Evolutionary conservation across 2,888 invertebrate species (phyloP).

Genomic region (Amphipyra berbera): DNA sequence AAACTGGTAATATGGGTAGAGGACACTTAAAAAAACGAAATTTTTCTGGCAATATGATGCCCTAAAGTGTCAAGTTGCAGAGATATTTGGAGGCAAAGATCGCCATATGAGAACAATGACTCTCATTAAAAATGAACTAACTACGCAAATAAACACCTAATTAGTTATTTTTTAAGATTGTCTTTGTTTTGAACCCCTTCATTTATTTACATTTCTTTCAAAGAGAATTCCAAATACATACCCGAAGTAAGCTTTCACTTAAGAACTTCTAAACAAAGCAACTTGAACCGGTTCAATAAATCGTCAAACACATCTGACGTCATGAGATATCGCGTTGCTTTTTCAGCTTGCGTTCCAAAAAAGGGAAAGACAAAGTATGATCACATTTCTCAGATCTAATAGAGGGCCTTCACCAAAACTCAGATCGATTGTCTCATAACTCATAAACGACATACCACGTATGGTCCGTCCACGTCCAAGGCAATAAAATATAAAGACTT

Average conservation of each 20-base stretch:
- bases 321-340: conserved; percentile 40
- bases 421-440: conserved; percentile 51
- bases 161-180: no score
- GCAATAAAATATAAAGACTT: conserved; percentile 28
- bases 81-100: no score
- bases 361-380: conserved; percentile 53
- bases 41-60: no score
- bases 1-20: no score
- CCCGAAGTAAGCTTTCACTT: not conserved
- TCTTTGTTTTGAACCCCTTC: no score
- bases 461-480: conserved; percentile 37
- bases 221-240: no score
- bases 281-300: conserved; percentile 44
- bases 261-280: conserved; percentile 28
- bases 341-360: conserved; percentile 39
- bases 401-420: conserved; percentile 41
- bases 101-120: no score
- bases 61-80: no score
- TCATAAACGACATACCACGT: conserved; percentile 40
- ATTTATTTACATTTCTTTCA: no score
- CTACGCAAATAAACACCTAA: no score
- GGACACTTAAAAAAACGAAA: no score
- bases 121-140: no score
- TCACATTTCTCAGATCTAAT: conserved; percentile 49
- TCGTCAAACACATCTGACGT: conserved; percentile 38